A percentile compares a stretch with the other conserved stretches of the same genome.
These are phyloP conservation scores for Microcebus murinus DNA, from an alignment of 2,113 vertebrate genomes.

Conservation along the genomic window DNA sequence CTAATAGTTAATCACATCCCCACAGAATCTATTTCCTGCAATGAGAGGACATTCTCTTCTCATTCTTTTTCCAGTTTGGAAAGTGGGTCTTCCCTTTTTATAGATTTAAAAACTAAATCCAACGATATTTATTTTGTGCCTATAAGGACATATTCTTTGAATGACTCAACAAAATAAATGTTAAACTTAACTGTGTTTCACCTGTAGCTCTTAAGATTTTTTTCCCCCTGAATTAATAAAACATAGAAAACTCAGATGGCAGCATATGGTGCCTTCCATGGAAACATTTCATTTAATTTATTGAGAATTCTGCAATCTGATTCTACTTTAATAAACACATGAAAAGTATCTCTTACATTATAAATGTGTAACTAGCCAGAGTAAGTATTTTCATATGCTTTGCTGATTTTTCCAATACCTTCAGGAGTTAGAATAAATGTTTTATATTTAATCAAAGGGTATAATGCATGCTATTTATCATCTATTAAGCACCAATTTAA, in stretches of 20 bases:
- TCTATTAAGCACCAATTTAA: slow-evolving; percentile 62
- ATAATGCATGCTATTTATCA: slow-evolving; percentile 37
- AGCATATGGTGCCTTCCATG: slow-evolving; percentile 69
- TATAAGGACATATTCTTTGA: not conserved
- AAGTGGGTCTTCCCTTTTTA: slow-evolving; percentile 24
- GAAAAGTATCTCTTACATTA: slow-evolving; percentile 66
- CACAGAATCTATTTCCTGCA: not conserved
- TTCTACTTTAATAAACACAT: slow-evolving; percentile 74
- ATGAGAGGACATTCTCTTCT: not conserved
- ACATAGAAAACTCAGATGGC: slow-evolving; percentile 63
- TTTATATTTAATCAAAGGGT: slow-evolving; percentile 63
- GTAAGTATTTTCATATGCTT: slow-evolving; percentile 69
- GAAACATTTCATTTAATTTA: slow-evolving; percentile 73
- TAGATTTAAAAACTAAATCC: slow-evolving; percentile 42
- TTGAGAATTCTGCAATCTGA: slow-evolving; percentile 69
- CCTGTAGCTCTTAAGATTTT: slow-evolving; percentile 26
- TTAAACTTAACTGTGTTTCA: slow-evolving; percentile 56
- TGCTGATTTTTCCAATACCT: slow-evolving; percentile 61
- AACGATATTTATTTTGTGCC: slow-evolving; percentile 47
- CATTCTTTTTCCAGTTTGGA: not conserved
- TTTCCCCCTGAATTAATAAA: slow-evolving; percentile 66
- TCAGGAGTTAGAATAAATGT: slow-evolving; percentile 63
- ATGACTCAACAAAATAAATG: slow-evolving; percentile 54
- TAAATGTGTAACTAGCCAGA: slow-evolving; percentile 66
- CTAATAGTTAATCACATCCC: not conserved